Percentiles rank a stretch among this genome's conserved stretches.
phyloP scores from a whole-genome alignment of 2,113 vertebrate species.

The Alouatta palliata region DNA sequence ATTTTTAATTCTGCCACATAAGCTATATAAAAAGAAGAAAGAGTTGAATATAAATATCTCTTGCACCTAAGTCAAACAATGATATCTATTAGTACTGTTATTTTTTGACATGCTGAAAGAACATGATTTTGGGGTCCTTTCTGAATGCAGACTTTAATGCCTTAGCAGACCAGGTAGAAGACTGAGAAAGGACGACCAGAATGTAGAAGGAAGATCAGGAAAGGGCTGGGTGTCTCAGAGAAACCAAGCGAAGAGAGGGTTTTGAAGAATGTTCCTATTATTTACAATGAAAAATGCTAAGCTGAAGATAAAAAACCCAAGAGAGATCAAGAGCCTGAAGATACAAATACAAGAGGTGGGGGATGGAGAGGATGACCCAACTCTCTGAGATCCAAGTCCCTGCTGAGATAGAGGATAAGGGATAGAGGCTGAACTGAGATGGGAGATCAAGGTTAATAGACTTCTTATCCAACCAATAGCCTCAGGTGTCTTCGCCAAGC shows the following conservation, averaged over 20 bases:
- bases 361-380: not conserved
- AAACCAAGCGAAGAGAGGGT: not conserved
- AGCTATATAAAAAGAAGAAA: slow-evolving; percentile 1
- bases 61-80: not conserved
- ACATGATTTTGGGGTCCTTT: not conserved
- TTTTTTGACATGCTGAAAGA: not conserved
- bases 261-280: not conserved
- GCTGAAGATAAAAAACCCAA: not conserved
- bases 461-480: not conserved
- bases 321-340: not conserved
- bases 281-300: not conserved
- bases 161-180: not conserved
- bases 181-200: not conserved
- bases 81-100: not conserved
- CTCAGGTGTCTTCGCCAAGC: not conserved
- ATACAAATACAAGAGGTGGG: not conserved
- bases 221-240: not conserved
- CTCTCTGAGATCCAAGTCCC: not conserved
- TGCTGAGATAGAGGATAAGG: not conserved
- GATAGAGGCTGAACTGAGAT: not conserved
- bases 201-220: not conserved
- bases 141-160: not conserved
- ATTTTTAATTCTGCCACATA: not conserved
- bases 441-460: not conserved
- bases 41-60: not conserved